Percentiles rank a stretch among this genome's conserved stretches.
phyloP scores from a whole-genome alignment of 2,888 invertebrate genomes.

The Tromatobia lineatoria region DNA sequence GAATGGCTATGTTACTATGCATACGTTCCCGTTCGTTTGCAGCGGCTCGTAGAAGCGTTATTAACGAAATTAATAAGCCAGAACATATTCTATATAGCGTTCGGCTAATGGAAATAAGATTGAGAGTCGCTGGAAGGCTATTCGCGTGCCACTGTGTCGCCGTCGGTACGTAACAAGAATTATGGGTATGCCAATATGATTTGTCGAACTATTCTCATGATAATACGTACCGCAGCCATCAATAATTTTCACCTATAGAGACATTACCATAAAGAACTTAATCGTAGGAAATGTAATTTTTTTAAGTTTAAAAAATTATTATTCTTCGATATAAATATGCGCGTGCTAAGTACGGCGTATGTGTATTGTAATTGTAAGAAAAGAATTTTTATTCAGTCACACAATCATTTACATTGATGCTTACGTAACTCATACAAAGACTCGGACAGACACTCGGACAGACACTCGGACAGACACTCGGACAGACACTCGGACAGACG shows the following conservation, averaged over 20 bases:
- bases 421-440: no score
- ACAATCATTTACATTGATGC: no score
- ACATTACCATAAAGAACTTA: background rate
- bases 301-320: background rate
- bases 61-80: slow-evolving; percentile 61
- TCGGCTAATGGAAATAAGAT: slow-evolving; percentile 67
- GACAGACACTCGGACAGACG: no score
- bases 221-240: background rate
- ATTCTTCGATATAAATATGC: no score
- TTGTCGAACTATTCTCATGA: slow-evolving; percentile 17
- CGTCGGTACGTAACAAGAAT: slow-evolving; percentile 46
- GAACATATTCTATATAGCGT: slow-evolving; percentile 32
- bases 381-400: no score
- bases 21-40: slow-evolving; percentile 17
- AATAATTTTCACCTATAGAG: slow-evolving; percentile 8
- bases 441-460: no score
- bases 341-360: no score
- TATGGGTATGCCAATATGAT: slow-evolving; percentile 33
- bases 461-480: no score
- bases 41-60: slow-evolving; percentile 48
- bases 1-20: background rate
- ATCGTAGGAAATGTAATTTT: background rate
- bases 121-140: slow-evolving; percentile 53
- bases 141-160: slow-evolving; percentile 6
- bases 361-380: no score